Conservation (phyloP, 2,797 vertebrate genomes). For the Syndactyla subalaris region DNA sequence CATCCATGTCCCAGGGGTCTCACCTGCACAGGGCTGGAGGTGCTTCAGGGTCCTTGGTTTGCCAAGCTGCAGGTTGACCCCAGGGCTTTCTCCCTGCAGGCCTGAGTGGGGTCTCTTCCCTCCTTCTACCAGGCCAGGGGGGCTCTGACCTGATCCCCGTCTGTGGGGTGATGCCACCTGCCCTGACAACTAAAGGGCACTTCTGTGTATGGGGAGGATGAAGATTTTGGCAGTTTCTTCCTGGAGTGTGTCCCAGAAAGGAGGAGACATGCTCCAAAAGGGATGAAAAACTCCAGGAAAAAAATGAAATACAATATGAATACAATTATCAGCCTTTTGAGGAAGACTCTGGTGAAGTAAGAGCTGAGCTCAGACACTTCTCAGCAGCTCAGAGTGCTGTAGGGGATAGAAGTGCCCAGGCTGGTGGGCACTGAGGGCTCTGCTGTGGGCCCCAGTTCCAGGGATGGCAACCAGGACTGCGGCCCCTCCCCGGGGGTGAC, state of each 20-base stretch:
- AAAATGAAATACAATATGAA: fast-evolving
- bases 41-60: neutral
- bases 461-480: neutral
- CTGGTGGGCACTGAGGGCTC: neutral
- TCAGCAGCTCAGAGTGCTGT: neutral
- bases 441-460: neutral
- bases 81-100: neutral
- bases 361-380: neutral
- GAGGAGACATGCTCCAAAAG: neutral
- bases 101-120: neutral
- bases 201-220: fast-evolving
- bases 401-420: fast-evolving
- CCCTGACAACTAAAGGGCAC: no score
- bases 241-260: neutral
- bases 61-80: neutral
- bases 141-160: neutral
- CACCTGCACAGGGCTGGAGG: neutral
- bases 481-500: fast-evolving
- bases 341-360: neutral
- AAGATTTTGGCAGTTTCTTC: neutral
- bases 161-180: fast-evolving
- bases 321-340: neutral
- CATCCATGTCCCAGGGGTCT: neutral
- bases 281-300: neutral
- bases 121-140: neutral